Evolutionary conservation across 2,113 vertebrate genomes (phyloP).

Genomic region (Oryctolagus cuniculus): mOryCun1.1 NC_091442.1:41876501-41877000

Average conservation of each 20-base stretch:
- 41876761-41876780: background rate
- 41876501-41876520: background rate
- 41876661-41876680: background rate
- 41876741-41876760: background rate
- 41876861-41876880: background rate
- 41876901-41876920: background rate
- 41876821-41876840: background rate
- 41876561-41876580: background rate
- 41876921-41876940: background rate
- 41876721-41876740: background rate
- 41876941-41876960: background rate
- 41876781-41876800: background rate
- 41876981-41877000: background rate
- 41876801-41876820: background rate
- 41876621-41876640: slow-evolving; percentile 10
- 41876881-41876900: background rate
- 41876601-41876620: background rate
- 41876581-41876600: background rate
- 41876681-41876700: background rate
- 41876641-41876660: background rate
- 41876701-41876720: background rate
- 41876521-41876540: background rate
- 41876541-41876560: background rate
- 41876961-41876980: background rate
- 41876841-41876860: background rate